phyloP scores from a whole-genome alignment of 1,140 invertebrate genomes.

The Sminthurinus signatus region DNA sequence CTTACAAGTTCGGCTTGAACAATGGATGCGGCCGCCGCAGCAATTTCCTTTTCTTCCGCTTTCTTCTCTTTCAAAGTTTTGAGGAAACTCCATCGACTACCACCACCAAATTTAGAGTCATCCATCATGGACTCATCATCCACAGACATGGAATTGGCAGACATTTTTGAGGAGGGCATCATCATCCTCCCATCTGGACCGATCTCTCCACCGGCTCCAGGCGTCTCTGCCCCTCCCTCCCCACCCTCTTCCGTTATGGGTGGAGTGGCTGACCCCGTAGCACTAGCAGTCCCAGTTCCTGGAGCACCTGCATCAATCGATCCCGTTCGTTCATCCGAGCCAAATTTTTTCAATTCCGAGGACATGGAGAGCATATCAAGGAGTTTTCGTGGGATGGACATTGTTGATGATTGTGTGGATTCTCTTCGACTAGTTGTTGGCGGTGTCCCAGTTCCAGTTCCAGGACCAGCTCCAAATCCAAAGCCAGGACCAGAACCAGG shows the following conservation, averaged over 20 bases:
- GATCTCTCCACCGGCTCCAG: background rate
- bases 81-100: slow-evolving; percentile 81
- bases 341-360: slow-evolving; percentile 33
- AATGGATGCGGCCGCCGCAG: slow-evolving; percentile 32
- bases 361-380: slow-evolving; percentile 41
- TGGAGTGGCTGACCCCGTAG: background rate
- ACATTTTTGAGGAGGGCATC: slow-evolving; percentile 8
- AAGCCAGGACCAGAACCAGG: too few species aligned
- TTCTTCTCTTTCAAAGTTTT: slow-evolving; percentile 83
- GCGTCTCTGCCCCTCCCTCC: background rate
- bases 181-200: background rate
- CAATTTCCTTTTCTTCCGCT: slow-evolving; percentile 64
- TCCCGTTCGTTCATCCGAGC: slow-evolving; percentile 23
- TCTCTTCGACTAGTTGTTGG: slow-evolving; percentile 31
- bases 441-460: slow-evolving; percentile 23
- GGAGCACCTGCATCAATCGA: slow-evolving; percentile 19
- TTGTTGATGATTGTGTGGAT: slow-evolving; percentile 29
- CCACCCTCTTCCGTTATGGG: background rate
- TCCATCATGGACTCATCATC: slow-evolving; percentile 45
- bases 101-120: slow-evolving; percentile 45
- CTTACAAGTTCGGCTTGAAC: slow-evolving; percentile 37
- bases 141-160: slow-evolving; percentile 26
- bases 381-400: slow-evolving; percentile 38
- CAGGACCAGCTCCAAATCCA: too few species aligned
- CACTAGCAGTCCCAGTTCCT: background rate